Evolutionary conservation across 2,888 invertebrate genomes (phyloP).

Genomic region (Carterocephalus palaemon): DNA sequence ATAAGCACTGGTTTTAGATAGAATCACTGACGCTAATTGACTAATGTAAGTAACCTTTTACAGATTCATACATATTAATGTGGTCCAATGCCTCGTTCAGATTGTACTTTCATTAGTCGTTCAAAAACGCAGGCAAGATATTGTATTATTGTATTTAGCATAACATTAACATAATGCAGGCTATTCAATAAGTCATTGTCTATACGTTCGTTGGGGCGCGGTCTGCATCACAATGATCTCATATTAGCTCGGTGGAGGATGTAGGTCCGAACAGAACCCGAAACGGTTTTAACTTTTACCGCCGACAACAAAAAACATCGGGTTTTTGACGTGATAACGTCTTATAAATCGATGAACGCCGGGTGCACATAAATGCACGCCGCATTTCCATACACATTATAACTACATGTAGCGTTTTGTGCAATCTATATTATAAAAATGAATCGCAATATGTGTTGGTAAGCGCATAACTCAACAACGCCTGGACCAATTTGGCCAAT

Average conservation of each 20-base stretch:
- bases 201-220: conserved; percentile 28
- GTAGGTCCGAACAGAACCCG: conserved; percentile 7
- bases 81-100: background rate
- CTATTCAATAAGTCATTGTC: conserved; percentile 25
- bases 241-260: conserved; percentile 28
- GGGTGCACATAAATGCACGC: conserved; percentile 14
- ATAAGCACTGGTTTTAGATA: background rate
- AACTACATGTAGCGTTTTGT: no score
- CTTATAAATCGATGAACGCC: no score
- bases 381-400: no score
- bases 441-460: no score
- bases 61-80: conserved; percentile 11
- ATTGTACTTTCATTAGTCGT: conserved; percentile 7
- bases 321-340: no score
- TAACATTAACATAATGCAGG: conserved; percentile 18
- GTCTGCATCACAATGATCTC: conserved; percentile 47
- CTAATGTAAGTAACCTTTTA: conserved; percentile 1
- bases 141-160: conserved; percentile 13
- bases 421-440: no score
- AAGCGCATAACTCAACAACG: no score
- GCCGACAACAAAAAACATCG: no score
- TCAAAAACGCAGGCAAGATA: conserved; percentile 5
- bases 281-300: conserved; percentile 23
- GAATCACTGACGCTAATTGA: background rate
- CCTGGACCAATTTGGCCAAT: no score